These are phyloP conservation scores for Scarus forsteni DNA, from an alignment of 2,797 vertebrate genomes.

Conservation along the genomic window DNA sequence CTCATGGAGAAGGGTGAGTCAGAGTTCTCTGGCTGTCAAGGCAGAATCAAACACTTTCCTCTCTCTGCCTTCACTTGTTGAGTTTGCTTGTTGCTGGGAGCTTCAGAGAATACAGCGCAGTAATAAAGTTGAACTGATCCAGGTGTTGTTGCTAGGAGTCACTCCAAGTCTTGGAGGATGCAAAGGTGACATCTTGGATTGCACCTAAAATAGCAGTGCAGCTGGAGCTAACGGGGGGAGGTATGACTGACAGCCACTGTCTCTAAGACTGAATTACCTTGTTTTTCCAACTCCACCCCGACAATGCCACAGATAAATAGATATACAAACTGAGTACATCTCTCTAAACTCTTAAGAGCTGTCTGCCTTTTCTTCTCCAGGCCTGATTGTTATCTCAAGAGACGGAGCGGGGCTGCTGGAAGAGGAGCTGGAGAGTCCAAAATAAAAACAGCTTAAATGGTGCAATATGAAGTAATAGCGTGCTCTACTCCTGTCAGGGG, in stretches of 20 bases:
- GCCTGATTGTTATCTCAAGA: slow-evolving; percentile 69
- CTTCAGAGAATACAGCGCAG: no score
- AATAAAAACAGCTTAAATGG: slow-evolving; percentile 81
- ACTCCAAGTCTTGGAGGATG: slow-evolving; percentile 11
- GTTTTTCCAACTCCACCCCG: slow-evolving; percentile 25
- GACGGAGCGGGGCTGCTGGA: slow-evolving; percentile 60
- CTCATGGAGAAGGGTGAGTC: slow-evolving; percentile 15
- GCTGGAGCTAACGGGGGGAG: slow-evolving; percentile 8
- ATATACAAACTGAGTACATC: slow-evolving; percentile 41
- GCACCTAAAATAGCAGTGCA: slow-evolving; percentile 20
- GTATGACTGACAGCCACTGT: slow-evolving; percentile 34
- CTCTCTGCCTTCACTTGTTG: slow-evolving; percentile 16
- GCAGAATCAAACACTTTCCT: slow-evolving; percentile 10
- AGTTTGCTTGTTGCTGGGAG: background rate
- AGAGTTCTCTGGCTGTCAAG: slow-evolving; percentile 22
- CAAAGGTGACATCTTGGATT: slow-evolving; percentile 9
- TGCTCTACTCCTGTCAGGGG: slow-evolving; percentile 73
- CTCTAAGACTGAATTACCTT: slow-evolving; percentile 33
- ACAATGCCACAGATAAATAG: slow-evolving; percentile 24
- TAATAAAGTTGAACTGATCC: slow-evolving; percentile 8
- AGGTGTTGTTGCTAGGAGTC: slow-evolving; percentile 8
- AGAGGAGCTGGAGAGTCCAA: slow-evolving; percentile 69
- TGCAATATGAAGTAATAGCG: slow-evolving; percentile 82
- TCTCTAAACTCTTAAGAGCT: slow-evolving; percentile 60
- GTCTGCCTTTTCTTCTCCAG: slow-evolving; percentile 59